phyloP scores from a whole-genome alignment of 2,797 vertebrate genomes.

The Anniella stebbinsi region DNA sequence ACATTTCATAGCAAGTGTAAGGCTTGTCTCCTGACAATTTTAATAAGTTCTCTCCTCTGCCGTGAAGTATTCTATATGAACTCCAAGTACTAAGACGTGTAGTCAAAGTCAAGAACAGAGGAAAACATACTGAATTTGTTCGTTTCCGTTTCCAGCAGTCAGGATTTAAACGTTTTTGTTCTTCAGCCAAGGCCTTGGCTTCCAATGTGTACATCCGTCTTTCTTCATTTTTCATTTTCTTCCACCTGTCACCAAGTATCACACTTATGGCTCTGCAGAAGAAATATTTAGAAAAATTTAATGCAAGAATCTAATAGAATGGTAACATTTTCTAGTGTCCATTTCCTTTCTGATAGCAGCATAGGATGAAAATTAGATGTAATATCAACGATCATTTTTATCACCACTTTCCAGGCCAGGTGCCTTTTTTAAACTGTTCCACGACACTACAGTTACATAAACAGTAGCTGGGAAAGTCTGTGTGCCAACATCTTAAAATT shows the following conservation, averaged over 20 bases:
- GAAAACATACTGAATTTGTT: slow-evolving; percentile 93
- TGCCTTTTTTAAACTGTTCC: neutral
- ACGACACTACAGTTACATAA: neutral
- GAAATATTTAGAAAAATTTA: slow-evolving; percentile 66
- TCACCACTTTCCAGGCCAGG: neutral
- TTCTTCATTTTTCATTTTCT: slow-evolving; percentile 99
- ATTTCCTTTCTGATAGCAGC: neutral
- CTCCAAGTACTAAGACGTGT: neutral
- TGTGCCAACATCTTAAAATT: neutral
- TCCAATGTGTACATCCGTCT: slow-evolving; percentile 97
- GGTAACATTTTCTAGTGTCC: accelerated
- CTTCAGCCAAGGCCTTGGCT: slow-evolving; percentile 98
- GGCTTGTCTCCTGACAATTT: neutral
- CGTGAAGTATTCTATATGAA: neutral
- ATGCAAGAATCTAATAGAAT: slow-evolving; percentile 32
- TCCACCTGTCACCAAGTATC: slow-evolving; percentile 99
- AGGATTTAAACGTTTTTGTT: slow-evolving; percentile 98
- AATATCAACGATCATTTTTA: neutral
- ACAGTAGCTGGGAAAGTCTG: neutral
- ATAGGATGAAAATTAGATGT: neutral
- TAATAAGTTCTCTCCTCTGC: neutral
- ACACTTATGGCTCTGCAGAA: slow-evolving; percentile 97
- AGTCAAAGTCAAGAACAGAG: neutral
- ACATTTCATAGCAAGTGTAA: neutral
- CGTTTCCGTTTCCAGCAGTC: slow-evolving; percentile 99